These are phyloP conservation scores for Sula dactylatra DNA, from an alignment of 2,113 vertebrate genomes.

Conservation along the genomic window DNA sequence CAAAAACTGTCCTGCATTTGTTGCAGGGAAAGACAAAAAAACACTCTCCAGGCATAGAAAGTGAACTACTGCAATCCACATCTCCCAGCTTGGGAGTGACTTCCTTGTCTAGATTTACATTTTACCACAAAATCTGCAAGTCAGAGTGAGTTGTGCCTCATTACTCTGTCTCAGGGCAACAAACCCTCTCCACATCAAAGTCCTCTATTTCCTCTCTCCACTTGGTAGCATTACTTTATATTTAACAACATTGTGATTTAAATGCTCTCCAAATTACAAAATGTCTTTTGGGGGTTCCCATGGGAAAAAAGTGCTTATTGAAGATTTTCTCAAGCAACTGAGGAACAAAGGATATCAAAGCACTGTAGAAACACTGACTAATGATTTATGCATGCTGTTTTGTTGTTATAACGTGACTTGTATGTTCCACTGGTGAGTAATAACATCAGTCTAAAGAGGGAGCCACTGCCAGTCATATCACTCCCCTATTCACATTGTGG, in stretches of 20 bases:
- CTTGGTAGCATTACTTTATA: neutral
- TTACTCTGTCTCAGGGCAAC: neutral
- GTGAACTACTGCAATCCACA: no score
- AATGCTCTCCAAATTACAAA: fast-evolving
- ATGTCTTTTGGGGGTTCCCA: neutral
- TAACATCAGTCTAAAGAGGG: neutral
- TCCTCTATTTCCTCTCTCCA: neutral
- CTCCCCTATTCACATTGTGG: neutral
- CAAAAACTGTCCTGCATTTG: neutral
- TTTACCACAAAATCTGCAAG: neutral
- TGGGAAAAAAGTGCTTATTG: neutral
- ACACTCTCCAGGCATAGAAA: neutral
- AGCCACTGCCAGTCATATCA: neutral
- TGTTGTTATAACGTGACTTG: neutral
- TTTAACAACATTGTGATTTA: neutral
- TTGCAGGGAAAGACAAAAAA: neutral
- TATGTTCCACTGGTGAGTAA: neutral
- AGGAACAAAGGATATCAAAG: neutral
- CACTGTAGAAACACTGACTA: neutral
- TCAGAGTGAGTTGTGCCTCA: neutral
- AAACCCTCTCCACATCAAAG: neutral
- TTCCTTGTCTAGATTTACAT: neutral
- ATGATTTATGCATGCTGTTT: neutral
- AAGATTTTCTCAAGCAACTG: neutral
- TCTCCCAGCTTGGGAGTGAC: neutral